phyloP scores from a whole-genome alignment of 92 coral and sea anemone genomes.

The Parazoanthus atlanticus region DNA sequence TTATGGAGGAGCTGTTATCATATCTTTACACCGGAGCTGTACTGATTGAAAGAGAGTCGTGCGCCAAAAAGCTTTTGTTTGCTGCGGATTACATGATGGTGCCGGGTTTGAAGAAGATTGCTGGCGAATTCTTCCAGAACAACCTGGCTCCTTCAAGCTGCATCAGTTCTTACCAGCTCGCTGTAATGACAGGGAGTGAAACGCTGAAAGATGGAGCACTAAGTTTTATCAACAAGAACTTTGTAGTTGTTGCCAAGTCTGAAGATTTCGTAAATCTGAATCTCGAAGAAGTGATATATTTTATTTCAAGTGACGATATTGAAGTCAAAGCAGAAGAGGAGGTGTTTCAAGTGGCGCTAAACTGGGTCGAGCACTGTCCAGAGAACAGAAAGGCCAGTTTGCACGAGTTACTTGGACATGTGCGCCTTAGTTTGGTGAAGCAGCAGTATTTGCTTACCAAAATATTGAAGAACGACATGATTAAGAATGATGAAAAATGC shows the following conservation, averaged over 20 bases:
- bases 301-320: not conserved
- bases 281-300: not conserved
- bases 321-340: not conserved
- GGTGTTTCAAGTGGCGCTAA: not conserved
- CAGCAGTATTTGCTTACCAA: not conserved
- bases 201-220: not conserved
- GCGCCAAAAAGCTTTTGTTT: not conserved
- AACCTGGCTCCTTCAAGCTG: not conserved
- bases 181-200: not conserved
- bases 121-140: not conserved
- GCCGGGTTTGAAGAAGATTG: not conserved
- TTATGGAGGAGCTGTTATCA: no score
- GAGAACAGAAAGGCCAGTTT: not conserved
- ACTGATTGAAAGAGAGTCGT: not conserved
- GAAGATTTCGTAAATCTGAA: not conserved
- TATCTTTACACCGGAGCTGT: not conserved
- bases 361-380: no score
- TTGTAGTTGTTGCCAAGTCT: no score
- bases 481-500: not conserved
- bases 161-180: not conserved
- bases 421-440: not conserved
- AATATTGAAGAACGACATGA: not conserved
- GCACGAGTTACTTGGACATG: not conserved
- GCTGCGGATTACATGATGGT: not conserved
- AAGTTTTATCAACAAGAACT: no score